Conservation (phyloP, 1,140 invertebrate genomes). For the Phocides pigmalion region DNA sequence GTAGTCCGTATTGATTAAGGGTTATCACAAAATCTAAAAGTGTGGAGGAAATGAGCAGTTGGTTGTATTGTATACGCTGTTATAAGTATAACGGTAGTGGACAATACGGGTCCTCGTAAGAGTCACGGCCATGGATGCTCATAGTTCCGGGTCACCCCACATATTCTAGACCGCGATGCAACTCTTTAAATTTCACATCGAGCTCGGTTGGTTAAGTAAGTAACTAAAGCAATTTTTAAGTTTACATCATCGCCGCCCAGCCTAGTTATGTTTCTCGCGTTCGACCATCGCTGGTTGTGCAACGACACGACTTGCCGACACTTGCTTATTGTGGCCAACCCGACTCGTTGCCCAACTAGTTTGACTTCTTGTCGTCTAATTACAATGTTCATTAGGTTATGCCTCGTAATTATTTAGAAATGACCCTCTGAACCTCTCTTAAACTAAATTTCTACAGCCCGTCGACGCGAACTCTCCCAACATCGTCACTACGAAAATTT, state of each 20-base stretch:
- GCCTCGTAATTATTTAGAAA: conserved; percentile 52
- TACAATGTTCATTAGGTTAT: conserved; percentile 66
- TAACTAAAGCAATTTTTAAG: conserved; percentile 82
- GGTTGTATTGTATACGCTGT: neutral
- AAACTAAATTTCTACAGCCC: neutral
- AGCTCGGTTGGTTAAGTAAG: conserved; percentile 72
- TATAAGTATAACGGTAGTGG: neutral
- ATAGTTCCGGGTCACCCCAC: conserved; percentile 71
- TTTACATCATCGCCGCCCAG: conserved; percentile 81
- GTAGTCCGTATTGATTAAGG: conserved; percentile 1
- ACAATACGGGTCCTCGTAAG: conserved; percentile 13
- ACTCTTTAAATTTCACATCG: conserved; percentile 75
- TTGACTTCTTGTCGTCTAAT: conserved; percentile 77
- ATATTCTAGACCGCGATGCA: conserved; percentile 58
- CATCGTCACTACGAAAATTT: no score
- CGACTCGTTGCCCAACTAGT: conserved; percentile 72
- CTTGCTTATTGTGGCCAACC: conserved; percentile 73
- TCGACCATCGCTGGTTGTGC: conserved; percentile 79
- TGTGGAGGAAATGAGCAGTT: no score
- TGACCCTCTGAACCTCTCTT: conserved; percentile 22
- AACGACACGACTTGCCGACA: conserved; percentile 74
- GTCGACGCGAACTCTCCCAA: neutral
- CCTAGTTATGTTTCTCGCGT: conserved; percentile 82
- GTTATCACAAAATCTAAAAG: neutral
- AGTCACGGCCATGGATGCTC: conserved; percentile 54